A percentile compares a stretch with the other conserved stretches of the same genome.
phyloP scores from a whole-genome alignment of 2,113 vertebrate genomes.

The Poeciliopsis turrubarensis region DNA sequence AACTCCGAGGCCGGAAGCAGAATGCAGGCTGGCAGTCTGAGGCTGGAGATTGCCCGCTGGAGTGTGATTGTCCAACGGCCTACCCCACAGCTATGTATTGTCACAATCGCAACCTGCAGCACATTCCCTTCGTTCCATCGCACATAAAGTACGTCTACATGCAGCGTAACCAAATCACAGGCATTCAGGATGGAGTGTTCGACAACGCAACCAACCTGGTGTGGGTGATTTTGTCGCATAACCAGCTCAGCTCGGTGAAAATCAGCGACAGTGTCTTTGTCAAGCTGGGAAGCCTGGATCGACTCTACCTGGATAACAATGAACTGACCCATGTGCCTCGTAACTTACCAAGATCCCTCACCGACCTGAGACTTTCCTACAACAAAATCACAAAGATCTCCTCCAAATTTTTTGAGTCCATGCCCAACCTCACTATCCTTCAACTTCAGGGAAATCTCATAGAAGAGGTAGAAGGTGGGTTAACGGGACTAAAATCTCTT shows the following conservation, averaged over 20 bases:
- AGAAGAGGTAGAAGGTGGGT: slow-evolving; percentile 81
- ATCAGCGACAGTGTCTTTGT: slow-evolving; percentile 88
- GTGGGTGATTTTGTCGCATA: slow-evolving; percentile 91
- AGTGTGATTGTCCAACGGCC: slow-evolving; percentile 88
- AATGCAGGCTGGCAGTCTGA: slow-evolving; percentile 27
- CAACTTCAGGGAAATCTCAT: slow-evolving; percentile 87
- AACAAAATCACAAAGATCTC: slow-evolving; percentile 88
- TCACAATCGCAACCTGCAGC: slow-evolving; percentile 88
- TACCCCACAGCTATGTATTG: slow-evolving; percentile 95
- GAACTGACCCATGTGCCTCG: slow-evolving; percentile 87
- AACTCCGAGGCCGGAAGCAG: slow-evolving; percentile 45
- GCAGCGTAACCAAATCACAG: slow-evolving; percentile 89
- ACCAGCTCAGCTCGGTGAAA: slow-evolving; percentile 88
- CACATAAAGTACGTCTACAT: slow-evolving; percentile 95
- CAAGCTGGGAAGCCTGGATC: slow-evolving; percentile 87
- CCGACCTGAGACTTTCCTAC: slow-evolving; percentile 85
- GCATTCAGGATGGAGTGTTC: slow-evolving; percentile 88
- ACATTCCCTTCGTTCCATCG: slow-evolving; percentile 87
- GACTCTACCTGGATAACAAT: slow-evolving; percentile 89
- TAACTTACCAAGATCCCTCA: slow-evolving; percentile 87
- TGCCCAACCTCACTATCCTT: slow-evolving; percentile 84
- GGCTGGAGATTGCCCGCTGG: slow-evolving; percentile 85
- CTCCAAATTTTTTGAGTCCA: slow-evolving; percentile 80
- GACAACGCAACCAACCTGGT: slow-evolving; percentile 90
- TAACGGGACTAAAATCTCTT: slow-evolving; percentile 87